Base-by-base conservation (phyloP, 2,113 vertebrate genomes). In the Oxygymnocypris stewartii region DNA sequence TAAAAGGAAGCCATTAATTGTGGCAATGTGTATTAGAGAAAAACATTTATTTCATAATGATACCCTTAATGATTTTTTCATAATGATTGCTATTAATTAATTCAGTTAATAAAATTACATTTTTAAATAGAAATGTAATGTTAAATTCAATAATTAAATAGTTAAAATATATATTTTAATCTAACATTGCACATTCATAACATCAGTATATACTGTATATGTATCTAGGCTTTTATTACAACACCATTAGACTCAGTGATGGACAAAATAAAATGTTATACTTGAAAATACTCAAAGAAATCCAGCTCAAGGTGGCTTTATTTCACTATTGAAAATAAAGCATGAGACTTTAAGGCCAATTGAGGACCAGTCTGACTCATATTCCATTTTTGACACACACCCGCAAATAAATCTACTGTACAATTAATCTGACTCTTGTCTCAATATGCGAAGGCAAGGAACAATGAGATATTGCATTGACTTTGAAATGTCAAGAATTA, bases 401-500 rank as follows among this genome's bases (percentile, higher is more conserved):
- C 83, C 47, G 20, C 28, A 61, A 76, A 59, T 76, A 59, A 14
- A 59, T 78, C 40, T 13, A 49, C 71, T 47, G 73, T 76, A 49
- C 13, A 31, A 78, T 79, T 47, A 65, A 67, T 78, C 67, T 20
- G 14, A 59, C 23, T 73, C 65, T 49, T 42, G 40, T 57, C 85
- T 59, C 51, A 28, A 11, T 4, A 47, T 25, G 40, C 9, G 8
- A 44, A 77, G 89, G 86, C 40, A 59, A 83, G 87, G 75, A 87
- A 86, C 76, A 90, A 89, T 87, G 37, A 11, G 84, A 74, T 77
- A n/a, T 54, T 44, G 73, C 6, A 65, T 76, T 91, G 28, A 85
- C 83, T 91, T 61, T 87, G 73, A 89, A 89, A 92, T 91, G 88
- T 91, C 91, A 91, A 35, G 63, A 87, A 79, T 89, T 88, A 85